Percentiles rank a stretch among this genome's conserved stretches.
Evolutionary conservation across 2,113 vertebrate genomes (phyloP).

Genomic region (Polypterus bichir): DNA sequence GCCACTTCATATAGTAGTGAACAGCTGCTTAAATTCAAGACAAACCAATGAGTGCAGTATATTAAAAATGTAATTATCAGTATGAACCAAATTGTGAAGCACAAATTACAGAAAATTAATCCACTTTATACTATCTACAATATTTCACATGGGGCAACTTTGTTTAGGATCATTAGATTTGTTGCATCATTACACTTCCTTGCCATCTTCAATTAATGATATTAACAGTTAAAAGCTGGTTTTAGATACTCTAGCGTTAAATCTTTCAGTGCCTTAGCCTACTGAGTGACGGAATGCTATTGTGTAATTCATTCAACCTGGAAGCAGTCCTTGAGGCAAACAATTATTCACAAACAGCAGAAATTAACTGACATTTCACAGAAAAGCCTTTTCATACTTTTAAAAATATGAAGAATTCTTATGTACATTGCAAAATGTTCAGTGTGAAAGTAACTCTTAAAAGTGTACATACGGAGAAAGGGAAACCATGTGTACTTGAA

Average conservation of each 20-base stretch:
- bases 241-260: constrained; percentile 24
- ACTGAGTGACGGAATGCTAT: constrained; percentile 16
- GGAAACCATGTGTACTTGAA: no score
- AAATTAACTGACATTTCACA: neutral
- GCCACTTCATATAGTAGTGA: no score
- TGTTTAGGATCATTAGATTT: constrained; percentile 29
- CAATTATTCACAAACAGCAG: constrained; percentile 58
- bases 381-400: constrained; percentile 16
- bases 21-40: no score
- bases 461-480: no score
- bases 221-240: constrained; percentile 41
- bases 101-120: no score
- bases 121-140: constrained; percentile 20
- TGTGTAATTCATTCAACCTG: constrained; percentile 37
- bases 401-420: no score
- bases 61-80: no score
- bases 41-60: no score
- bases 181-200: constrained; percentile 34
- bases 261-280: constrained; percentile 26
- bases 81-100: no score
- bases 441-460: no score
- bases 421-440: no score
- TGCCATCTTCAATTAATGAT: constrained; percentile 31
- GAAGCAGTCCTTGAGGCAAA: constrained; percentile 44
- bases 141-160: constrained; percentile 27